These are phyloP conservation scores for Spea bombifrons DNA, from an alignment of 2,113 vertebrate genomes.

Conservation along the genomic window DNA sequence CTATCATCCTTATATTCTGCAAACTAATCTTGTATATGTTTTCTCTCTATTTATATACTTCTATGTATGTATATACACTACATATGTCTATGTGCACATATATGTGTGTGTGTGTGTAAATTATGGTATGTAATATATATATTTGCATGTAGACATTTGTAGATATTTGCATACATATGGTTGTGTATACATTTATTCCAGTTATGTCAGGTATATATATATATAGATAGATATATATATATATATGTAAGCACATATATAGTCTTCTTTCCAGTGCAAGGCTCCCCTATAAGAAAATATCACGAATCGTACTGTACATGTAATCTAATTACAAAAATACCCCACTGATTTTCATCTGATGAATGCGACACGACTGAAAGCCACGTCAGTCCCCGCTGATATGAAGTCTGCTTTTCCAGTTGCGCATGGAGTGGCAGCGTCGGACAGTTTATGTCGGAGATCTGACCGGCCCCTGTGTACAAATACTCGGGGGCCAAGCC, in stretches of 20 bases:
- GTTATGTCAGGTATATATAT: not conserved
- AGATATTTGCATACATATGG: too few species aligned
- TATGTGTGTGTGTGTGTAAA: too few species aligned
- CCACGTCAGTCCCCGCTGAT: not conserved
- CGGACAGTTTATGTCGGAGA: not conserved
- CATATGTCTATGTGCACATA: constrained; percentile 13
- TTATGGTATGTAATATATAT: too few species aligned
- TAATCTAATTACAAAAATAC: constrained; percentile 45
- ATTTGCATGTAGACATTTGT: too few species aligned
- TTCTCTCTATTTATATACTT: too few species aligned
- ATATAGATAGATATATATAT: constrained; percentile 23
- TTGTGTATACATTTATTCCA: not conserved
- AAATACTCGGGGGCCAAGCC: not conserved
- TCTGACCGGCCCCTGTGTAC: not conserved
- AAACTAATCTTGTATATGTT: too few species aligned
- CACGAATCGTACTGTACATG: constrained; percentile 32
- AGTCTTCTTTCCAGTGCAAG: constrained; percentile 4
- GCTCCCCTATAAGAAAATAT: constrained; percentile 40
- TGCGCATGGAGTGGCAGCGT: not conserved
- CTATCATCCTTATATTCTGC: not conserved
- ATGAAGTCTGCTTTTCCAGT: not conserved
- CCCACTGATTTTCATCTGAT: constrained; percentile 3
- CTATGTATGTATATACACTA: too few species aligned
- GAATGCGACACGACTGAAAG: not conserved
- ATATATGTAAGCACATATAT: constrained; percentile 12